phyloP scores from a whole-genome alignment of 2,888 invertebrate genomes.

The Apantesis nais region DNA sequence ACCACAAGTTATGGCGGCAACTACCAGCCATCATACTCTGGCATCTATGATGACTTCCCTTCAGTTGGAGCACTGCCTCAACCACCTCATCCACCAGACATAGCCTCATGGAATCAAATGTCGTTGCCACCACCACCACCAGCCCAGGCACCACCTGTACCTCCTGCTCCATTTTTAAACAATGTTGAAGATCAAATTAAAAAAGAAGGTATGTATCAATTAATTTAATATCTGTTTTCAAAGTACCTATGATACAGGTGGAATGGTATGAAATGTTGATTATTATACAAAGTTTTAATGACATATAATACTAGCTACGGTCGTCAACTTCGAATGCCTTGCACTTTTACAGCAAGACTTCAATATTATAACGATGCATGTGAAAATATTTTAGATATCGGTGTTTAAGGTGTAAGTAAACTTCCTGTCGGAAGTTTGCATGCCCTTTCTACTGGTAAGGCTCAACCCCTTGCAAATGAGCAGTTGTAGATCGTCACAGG shows the following conservation, averaged over 20 bases:
- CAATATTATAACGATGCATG: neutral
- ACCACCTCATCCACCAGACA: constrained; percentile 60
- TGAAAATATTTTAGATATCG: neutral
- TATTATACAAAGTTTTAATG: too few relatives aligned
- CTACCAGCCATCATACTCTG: constrained; percentile 69
- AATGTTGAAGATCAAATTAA: constrained; percentile 80
- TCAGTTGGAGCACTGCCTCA: constrained; percentile 47
- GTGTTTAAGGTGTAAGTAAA: neutral
- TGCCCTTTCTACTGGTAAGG: too few relatives aligned
- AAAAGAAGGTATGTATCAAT: constrained; percentile 75
- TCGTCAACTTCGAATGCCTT: neutral
- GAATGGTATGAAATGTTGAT: too few relatives aligned
- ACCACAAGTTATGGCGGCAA: constrained; percentile 53
- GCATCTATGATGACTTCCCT: constrained; percentile 77
- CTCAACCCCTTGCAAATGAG: neutral
- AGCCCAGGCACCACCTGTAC: constrained; percentile 51
- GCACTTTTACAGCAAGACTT: neutral
- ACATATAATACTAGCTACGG: neutral
- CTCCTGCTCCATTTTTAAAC: constrained; percentile 57
- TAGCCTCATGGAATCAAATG: constrained; percentile 76
- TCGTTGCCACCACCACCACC: constrained; percentile 63
- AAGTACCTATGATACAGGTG: neutral
- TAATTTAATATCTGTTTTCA: neutral
- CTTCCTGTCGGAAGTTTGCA: neutral
- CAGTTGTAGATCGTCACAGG: neutral